A percentile compares a stretch with the other conserved stretches of the same genome.
Evolutionary conservation across 2,888 invertebrate species (phyloP).

Genomic region (Cepaea hortensis): DNA sequence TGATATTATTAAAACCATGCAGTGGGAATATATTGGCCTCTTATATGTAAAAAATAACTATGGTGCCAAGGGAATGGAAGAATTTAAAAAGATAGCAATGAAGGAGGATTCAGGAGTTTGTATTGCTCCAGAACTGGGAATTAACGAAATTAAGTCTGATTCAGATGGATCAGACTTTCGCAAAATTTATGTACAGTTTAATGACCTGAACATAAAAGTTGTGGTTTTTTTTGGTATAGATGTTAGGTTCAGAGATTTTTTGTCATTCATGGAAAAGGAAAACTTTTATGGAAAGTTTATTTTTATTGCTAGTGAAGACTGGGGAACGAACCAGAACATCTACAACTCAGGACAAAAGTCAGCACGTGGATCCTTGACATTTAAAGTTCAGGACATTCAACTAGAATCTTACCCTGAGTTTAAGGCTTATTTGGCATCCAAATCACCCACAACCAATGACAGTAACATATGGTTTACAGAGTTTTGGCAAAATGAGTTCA

Average conservation of each 20-base stretch:
- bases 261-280: constrained; percentile 56
- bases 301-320: constrained; percentile 68
- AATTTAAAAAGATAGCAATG: constrained; percentile 59
- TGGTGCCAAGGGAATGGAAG: constrained; percentile 65
- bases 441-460: constrained; percentile 51
- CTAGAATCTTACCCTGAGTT: constrained; percentile 32
- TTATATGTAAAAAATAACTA: constrained; percentile 70
- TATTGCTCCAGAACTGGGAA: constrained; percentile 59
- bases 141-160: constrained; percentile 54
- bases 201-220: constrained; percentile 56
- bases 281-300: constrained; percentile 56
- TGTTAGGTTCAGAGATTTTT: constrained; percentile 56
- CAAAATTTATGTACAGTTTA: constrained; percentile 47
- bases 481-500: constrained; percentile 66
- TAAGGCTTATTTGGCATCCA: constrained; percentile 37
- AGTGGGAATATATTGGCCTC: constrained; percentile 68
- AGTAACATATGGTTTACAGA: constrained; percentile 67
- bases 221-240: constrained; percentile 71
- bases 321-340: constrained; percentile 61
- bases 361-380: constrained; percentile 61
- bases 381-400: constrained; percentile 56
- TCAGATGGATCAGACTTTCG: constrained; percentile 52
- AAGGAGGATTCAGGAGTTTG: constrained; percentile 59
- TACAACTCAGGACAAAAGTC: constrained; percentile 54
- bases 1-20: constrained; percentile 59